Evolutionary conservation across 1,140 invertebrate genomes (phyloP), one percentile per base, ranked within the genome.

Genomic region (Caerostris extrusa): DNA sequence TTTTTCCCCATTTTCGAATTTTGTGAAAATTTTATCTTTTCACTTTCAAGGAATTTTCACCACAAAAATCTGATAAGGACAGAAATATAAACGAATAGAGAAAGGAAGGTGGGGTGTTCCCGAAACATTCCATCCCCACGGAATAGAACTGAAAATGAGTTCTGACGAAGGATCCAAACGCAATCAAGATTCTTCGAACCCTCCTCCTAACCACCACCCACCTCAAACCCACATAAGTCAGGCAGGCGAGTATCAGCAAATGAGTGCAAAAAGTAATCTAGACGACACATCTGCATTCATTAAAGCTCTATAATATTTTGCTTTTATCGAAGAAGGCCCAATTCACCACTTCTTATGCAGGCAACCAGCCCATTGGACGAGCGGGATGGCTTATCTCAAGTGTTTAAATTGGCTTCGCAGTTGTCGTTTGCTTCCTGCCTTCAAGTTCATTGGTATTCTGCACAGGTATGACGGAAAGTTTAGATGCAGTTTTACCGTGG

Each of bases 361-460:
- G 77, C n/a, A 77, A 55, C 50, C 34, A 89, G 50, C 87, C 53
- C 61, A 91, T 92, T 64, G 90, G 81, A 67, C 77, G 90, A 91
- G 83, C 56, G 60, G n/a, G 77, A 83, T 53, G 56, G 58, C 90
- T 92, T 92, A 92, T 92, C 90, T 92, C 34, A 60, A 92, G 90
- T 64, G 90, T 92, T 92, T 92, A 85, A 92, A 92, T 92, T 92
- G 90, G 60, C 57, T n/a, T 94, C 50, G 87, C 87, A 81, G 71
- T 90, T 85, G 93, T 94, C 81, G 86, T 90, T 89, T 90, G 93
- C 77, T 94, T 90, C 85, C 93, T n/a, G n/a, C n/a, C n/a, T n/a
- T n/a, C n/a, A n/a, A n/a, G 69, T 64, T 56, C 56, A 82, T 34
- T 87, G 56, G 60, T 77, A 34, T 34, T 85, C 87, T 81, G 3